A percentile compares a stretch with the other conserved stretches of the same genome.
phyloP scores from a whole-genome alignment of 2,113 vertebrate species.

The Nothocercus julius region DNA sequence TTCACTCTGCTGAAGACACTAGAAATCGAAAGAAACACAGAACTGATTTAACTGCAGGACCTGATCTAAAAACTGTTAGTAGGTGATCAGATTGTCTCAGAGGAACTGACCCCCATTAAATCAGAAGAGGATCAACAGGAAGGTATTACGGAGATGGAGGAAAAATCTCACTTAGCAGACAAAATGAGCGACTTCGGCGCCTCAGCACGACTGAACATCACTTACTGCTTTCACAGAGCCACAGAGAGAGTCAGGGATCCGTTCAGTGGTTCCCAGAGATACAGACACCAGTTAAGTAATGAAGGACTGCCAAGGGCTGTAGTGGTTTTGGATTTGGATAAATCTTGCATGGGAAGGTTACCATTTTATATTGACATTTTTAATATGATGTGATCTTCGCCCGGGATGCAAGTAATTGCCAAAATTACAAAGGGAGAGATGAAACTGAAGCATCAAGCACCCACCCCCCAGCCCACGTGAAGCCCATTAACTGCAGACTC shows the following conservation, averaged over 20 bases:
- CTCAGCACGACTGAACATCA: neutral
- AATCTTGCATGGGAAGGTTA: neutral
- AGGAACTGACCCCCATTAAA: neutral
- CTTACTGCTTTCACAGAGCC: neutral
- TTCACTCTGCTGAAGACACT: neutral
- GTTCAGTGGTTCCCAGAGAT: neutral
- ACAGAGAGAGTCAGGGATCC: neutral
- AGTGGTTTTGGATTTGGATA: neutral
- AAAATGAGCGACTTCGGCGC: fast-evolving
- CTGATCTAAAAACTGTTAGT: neutral
- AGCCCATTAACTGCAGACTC: neutral
- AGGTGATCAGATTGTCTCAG: fast-evolving
- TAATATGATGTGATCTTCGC: neutral
- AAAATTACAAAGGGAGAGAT: neutral
- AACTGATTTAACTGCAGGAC: neutral
- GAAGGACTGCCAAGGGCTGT: neutral
- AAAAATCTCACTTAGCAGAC: neutral
- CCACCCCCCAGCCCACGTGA: neutral
- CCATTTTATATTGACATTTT: neutral
- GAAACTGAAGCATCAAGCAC: neutral
- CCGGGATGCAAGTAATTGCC: neutral
- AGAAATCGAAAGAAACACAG: neutral
- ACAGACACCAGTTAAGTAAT: neutral
- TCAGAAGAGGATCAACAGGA: neutral
- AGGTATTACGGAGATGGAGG: fast-evolving